Evolutionary conservation across 2,113 vertebrate genomes (phyloP), one percentile per base, ranked within the genome.

Genomic region (Catharus bicknelli): DNA sequence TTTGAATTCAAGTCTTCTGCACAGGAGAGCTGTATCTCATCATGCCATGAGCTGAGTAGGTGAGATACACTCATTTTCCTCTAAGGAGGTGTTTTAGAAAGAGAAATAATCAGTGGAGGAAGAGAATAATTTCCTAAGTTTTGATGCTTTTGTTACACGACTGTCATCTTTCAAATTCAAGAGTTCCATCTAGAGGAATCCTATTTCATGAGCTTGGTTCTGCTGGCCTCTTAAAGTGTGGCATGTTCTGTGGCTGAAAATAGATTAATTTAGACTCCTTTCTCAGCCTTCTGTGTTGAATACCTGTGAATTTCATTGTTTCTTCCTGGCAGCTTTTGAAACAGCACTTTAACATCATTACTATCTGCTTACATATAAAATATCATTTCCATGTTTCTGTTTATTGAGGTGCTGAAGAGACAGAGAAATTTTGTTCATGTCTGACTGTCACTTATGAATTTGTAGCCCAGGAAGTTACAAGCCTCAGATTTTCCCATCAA

Each of bases 171-270:
- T 88, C 92, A 93, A 79, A 95, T 93, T 96, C 83, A 90, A 95
- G 84, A 77, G 86, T 95, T 95, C 84, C 80, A 90, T 95, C 93
- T 95, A 95, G 95, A 96, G 88, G 88, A 93, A 88, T 88, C 76
- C 72, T 90, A 51, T 77, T 90, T 95, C 47, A 92, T 34, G 81
- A 91, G 27, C 59, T 79, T 90, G 45, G 54, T 75, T 95, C 87
- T 90, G 29, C 54, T 69, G 73, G 36, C 48, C 77, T 88, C 90
- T 92, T 54, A 57, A 90, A 68, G 11, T 84, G 32, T 86, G 45
- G 64, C 77, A 47, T 0, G 2, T 84, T 82, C 1, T 1, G 50
- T 73, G 70, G 7, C 34, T 86, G 88, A 54, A 90, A 92, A 86
- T 19, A 53, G 75, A 78, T 76, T 22, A 68, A 88, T 88, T 64